Evolutionary conservation across 2,888 invertebrate species (phyloP).

Genomic region (Trileptium ribeirensis): DNA sequence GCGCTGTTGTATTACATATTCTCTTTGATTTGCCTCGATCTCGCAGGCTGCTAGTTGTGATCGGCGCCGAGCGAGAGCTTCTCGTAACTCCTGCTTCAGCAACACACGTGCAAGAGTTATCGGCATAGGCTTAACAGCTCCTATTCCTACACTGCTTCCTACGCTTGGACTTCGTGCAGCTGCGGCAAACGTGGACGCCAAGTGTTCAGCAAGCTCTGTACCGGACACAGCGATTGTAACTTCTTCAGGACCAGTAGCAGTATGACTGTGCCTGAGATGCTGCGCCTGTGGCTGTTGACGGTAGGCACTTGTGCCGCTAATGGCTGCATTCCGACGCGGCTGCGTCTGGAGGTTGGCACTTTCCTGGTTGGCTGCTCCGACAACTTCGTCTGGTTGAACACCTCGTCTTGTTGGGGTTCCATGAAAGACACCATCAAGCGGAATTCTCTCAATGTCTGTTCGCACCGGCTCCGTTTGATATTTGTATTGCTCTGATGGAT

Average conservation of each 20-base stretch:
- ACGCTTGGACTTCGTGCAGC: neutral
- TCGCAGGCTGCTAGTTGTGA: slow-evolving; percentile 54
- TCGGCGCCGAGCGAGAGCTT: slow-evolving; percentile 53
- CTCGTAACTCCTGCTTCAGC: slow-evolving; percentile 56
- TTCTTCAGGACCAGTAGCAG: neutral
- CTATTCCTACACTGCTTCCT: neutral
- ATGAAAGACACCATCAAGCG: no score
- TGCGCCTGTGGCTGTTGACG: neutral
- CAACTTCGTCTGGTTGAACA: neutral
- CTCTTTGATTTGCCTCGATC: slow-evolving; percentile 51
- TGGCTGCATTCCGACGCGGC: neutral
- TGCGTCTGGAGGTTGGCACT: no score
- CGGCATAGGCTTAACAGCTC: slow-evolving; percentile 20
- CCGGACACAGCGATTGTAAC: neutral
- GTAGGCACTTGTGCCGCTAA: neutral
- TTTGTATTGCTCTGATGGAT: neutral
- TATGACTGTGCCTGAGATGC: neutral
- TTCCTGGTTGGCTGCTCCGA: neutral
- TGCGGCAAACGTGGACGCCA: no score
- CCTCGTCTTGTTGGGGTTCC: neutral
- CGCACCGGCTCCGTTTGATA: neutral
- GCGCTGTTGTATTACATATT: slow-evolving; percentile 46
- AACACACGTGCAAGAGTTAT: slow-evolving; percentile 45
- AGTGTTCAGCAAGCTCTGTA: neutral
- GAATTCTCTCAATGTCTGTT: no score